Evolutionary conservation across 1,140 invertebrate genomes (phyloP), one percentile per base, ranked within the genome.

Genomic region (Philotrypesis tridentata): DNA sequence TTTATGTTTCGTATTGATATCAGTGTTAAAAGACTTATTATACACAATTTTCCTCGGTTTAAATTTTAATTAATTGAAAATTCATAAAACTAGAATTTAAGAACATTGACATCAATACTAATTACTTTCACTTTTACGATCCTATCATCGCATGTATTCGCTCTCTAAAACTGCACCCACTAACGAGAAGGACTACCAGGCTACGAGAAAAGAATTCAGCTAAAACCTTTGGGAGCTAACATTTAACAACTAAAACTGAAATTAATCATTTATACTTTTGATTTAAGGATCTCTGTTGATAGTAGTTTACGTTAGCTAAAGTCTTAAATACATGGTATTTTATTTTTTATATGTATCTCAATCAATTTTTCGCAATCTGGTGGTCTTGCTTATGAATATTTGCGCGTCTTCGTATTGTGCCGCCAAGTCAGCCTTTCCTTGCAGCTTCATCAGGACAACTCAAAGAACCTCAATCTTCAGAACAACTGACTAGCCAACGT

Each of bases 351-450:
- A n/a, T n/a, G n/a, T n/a, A n/a, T n/a, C n/a, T n/a, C n/a, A n/a
- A n/a, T n/a, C n/a, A n/a, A n/a, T 37, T 37, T 37, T 37, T 37
- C 33, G 33, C 4, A 37, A 37, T 9, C 9, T 37, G 33, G 33
- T 37, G 9, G 33, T 37, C 33, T 9, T 37, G 4, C 33, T 37
- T 37, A 9, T 37, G 9, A 82, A 23, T 77, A 68, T 17, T 5
- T 6, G 48, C 70, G 60, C 60, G 65, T 80, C 55, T 74, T 76
- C 63, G 63, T 85, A 84, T 89, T 88, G 88, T 86, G 85, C 85
- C 87, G 86, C 88, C 87, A 90, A 88, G 89, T 88, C 76, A 91
- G 88, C 84, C 82, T 91, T 90, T 90, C 85, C 87, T 91, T 91
- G 43, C 89, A 91, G 90, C 85, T 76, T 83, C n/a, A 86, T 86